phyloP scores from a whole-genome alignment of 2,113 vertebrate species.

The Salvelinus namaycush region DNA sequence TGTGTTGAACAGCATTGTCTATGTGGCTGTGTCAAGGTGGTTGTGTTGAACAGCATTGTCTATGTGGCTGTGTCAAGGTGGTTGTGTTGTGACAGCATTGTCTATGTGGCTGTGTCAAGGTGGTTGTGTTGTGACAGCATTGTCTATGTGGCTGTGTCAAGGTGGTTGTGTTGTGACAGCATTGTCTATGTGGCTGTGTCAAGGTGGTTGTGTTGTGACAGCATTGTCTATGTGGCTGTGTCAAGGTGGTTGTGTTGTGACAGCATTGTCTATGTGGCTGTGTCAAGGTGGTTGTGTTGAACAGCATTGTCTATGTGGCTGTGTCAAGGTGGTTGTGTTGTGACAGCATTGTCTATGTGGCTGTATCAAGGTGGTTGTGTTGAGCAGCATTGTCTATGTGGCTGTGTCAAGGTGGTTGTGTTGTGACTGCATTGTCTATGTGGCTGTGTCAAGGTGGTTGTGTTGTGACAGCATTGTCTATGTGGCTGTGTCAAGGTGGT shows the following conservation, averaged over 20 bases:
- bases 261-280: not conserved
- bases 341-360: too few relatives aligned
- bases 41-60: not conserved
- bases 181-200: not conserved
- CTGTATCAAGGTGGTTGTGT: too few relatives aligned
- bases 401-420: not conserved
- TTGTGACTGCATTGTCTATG: not conserved
- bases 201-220: not conserved
- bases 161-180: not conserved
- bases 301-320: not conserved
- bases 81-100: not conserved
- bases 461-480: not conserved
- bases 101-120: too few relatives aligned
- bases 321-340: not conserved
- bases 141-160: not conserved
- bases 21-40: not conserved
- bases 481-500: too few relatives aligned
- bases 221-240: too few relatives aligned
- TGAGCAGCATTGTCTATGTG: not conserved
- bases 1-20: too few relatives aligned
- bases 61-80: not conserved
- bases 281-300: not conserved
- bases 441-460: not conserved
- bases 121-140: too few relatives aligned
- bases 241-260: too few relatives aligned